A percentile compares a stretch with the other conserved stretches of the same genome.
phyloP scores from a whole-genome alignment of 2,888 invertebrate species.

The Philereme vetulata region DNA sequence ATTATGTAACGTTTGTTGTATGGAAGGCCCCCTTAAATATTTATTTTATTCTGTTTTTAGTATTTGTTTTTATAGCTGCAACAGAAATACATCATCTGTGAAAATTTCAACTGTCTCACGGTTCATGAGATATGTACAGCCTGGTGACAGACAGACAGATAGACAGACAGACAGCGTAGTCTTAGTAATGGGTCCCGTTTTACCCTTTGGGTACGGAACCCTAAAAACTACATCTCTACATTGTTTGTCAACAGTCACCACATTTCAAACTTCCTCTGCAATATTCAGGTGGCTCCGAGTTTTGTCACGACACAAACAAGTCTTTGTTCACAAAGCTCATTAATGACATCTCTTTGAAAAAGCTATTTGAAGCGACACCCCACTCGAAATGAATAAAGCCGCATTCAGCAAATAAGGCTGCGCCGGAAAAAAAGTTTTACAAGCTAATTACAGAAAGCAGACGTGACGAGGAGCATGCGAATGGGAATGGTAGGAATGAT shows the following conservation, averaged over 20 bases:
- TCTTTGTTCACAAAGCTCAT: constrained; percentile 23
- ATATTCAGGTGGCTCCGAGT: constrained; percentile 6
- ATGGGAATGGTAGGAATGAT: background rate
- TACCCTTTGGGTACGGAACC: too few species aligned
- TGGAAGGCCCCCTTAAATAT: too few species aligned
- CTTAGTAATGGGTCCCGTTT: too few species aligned
- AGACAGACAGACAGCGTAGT: too few species aligned
- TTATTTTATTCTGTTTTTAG: too few species aligned
- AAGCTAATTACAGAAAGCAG: constrained; percentile 15
- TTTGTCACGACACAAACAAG: constrained; percentile 18
- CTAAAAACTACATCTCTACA: background rate
- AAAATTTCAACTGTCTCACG: too few species aligned
- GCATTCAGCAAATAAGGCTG: constrained; percentile 15
- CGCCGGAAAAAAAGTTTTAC: constrained; percentile 7
- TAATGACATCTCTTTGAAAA: constrained; percentile 25
- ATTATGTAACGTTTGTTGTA: too few species aligned
- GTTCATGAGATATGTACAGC: too few species aligned
- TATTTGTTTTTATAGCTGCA: too few species aligned
- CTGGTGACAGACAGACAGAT: too few species aligned
- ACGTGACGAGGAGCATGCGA: constrained; percentile 3
- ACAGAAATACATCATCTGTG: too few species aligned
- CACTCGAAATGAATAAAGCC: constrained; percentile 14
- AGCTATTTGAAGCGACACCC: constrained; percentile 20
- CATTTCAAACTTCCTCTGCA: constrained; percentile 14
- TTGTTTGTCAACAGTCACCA: constrained; percentile 6